Conservation (phyloP, 2,888 invertebrate genomes). For the Stenolophus ochropezus region DNA sequence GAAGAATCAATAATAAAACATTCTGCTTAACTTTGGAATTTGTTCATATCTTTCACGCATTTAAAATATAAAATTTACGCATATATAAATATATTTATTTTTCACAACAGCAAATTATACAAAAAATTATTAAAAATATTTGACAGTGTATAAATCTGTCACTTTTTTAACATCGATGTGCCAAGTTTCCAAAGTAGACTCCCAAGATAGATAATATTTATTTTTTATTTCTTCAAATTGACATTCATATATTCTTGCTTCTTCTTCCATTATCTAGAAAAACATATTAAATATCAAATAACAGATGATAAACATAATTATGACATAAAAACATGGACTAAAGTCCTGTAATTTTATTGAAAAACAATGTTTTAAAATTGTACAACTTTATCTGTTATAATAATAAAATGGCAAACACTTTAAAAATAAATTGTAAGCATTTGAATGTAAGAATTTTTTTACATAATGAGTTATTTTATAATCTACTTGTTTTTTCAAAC, state of each 20-base stretch:
- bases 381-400: background rate
- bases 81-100: background rate
- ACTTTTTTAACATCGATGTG: constrained; percentile 27
- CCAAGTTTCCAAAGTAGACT: constrained; percentile 1
- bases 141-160: constrained; percentile 40
- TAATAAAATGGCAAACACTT: background rate
- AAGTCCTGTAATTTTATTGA: background rate
- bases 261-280: constrained; percentile 10
- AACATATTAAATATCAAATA: background rate
- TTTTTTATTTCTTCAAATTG: background rate
- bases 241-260: background rate
- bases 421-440: background rate
- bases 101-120: background rate
- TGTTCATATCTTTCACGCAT: background rate
- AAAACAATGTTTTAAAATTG: background rate
- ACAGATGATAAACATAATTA: background rate
- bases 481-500: too few species aligned
- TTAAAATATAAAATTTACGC: background rate
- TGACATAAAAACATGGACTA: background rate
- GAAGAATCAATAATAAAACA: background rate
- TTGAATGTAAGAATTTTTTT: too few species aligned
- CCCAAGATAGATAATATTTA: background rate
- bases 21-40: background rate
- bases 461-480: too few species aligned
- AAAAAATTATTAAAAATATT: constrained; percentile 40